Conservation (phyloP, 2,888 invertebrate genomes). For the Galerucella pusilla region DNA sequence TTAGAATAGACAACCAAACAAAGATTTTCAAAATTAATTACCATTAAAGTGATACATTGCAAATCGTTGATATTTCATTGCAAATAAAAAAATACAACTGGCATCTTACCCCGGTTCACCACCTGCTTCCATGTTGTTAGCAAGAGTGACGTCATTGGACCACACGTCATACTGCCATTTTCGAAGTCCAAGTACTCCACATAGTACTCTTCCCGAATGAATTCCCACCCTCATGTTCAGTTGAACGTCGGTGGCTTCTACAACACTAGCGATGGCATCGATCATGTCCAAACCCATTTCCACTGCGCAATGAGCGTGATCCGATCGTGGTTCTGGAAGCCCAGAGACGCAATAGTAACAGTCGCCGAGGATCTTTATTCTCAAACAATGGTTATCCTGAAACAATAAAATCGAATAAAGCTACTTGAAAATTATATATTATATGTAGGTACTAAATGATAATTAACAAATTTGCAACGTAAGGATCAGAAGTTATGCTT, state of each 20-base stretch:
- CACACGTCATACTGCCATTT: slow-evolving; percentile 97
- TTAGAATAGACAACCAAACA: no score
- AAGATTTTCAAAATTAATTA: no score
- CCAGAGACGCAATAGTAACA: slow-evolving; percentile 96
- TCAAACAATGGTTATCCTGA: slow-evolving; percentile 84
- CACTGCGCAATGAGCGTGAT: slow-evolving; percentile 92
- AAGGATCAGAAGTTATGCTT: no score
- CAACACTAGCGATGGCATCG: slow-evolving; percentile 86
- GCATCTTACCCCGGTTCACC: slow-evolving; percentile 84
- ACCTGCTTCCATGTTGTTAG: slow-evolving; percentile 91
- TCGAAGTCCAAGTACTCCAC: slow-evolving; percentile 88
- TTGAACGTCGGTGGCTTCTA: slow-evolving; percentile 92
- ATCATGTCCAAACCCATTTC: slow-evolving; percentile 91
- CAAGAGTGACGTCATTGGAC: slow-evolving; percentile 92
- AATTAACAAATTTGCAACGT: no score
- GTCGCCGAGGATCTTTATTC: slow-evolving; percentile 89
- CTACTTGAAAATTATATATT: background rate
- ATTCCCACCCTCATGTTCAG: slow-evolving; percentile 94
- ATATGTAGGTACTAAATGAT: no score
- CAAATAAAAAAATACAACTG: background rate
- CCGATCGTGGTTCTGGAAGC: slow-evolving; percentile 88
- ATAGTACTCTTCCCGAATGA: slow-evolving; percentile 89
- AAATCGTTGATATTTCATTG: background rate
- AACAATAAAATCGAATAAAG: slow-evolving; percentile 46
- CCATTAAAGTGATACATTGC: background rate